A percentile compares a stretch with the other conserved stretches of the same genome.
Evolutionary conservation across 2,797 vertebrate species (phyloP).

Genomic region (Lindbergichthys nudifrons): DNA sequence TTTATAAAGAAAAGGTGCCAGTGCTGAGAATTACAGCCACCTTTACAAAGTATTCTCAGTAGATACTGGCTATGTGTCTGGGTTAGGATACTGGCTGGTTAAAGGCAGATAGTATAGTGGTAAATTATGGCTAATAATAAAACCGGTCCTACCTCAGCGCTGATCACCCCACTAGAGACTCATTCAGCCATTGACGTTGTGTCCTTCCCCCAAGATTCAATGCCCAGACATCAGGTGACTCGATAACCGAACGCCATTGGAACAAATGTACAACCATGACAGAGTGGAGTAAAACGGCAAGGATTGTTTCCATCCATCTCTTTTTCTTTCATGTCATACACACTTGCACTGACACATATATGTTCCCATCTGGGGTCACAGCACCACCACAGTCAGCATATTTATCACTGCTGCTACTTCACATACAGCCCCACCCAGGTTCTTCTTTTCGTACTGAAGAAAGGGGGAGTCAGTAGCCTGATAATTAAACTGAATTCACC

Average conservation of each 20-base stretch:
- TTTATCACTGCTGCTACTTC: conserved; percentile 12
- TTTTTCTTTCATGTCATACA: neutral
- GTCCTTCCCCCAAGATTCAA: conserved; percentile 27
- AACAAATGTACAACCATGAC: neutral
- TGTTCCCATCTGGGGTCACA: conserved; percentile 16
- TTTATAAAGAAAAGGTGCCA: neutral
- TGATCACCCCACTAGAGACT: conserved; percentile 37
- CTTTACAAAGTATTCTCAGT: conserved; percentile 27
- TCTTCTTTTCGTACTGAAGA: neutral
- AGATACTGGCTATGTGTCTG: conserved; percentile 23
- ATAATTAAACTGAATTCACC: neutral
- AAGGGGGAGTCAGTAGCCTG: neutral
- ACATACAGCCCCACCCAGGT: neutral
- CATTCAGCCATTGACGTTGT: conserved; percentile 40
- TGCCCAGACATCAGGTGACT: neutral
- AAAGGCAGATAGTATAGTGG: neutral
- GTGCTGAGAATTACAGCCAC: conserved; percentile 9
- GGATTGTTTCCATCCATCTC: conserved; percentile 5
- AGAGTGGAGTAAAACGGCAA: neutral
- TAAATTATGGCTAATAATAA: conserved; percentile 45
- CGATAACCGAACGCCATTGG: neutral
- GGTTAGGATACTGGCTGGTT: conserved; percentile 14
- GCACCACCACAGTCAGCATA: conserved; percentile 6
- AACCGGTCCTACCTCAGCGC: conserved; percentile 12
- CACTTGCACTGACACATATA: neutral